Conservation (phyloP, 2,797 vertebrate genomes). For the Argya squamiceps region DNA sequence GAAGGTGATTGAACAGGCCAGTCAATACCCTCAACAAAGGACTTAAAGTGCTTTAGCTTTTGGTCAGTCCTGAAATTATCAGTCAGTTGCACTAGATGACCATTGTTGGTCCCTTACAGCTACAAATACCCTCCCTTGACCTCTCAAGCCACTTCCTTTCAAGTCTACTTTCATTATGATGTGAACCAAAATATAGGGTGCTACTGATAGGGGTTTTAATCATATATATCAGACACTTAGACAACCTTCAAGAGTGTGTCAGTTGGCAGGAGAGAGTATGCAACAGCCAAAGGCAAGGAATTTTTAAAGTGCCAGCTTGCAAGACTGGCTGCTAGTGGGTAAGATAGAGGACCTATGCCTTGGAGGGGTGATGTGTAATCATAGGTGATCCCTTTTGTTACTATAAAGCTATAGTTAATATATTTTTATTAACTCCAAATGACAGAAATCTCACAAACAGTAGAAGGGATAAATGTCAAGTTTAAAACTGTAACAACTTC, state of each 20-base stretch:
- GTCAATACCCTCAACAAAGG: rapidly evolving
- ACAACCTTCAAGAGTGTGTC: not conserved
- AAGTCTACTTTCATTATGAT: not conserved
- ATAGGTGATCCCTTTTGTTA: not conserved
- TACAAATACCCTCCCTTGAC: not conserved
- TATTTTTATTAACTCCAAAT: too few relatives aligned
- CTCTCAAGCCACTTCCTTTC: not conserved
- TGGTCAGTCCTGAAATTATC: not conserved
- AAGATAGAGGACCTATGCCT: not conserved
- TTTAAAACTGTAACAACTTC: not conserved
- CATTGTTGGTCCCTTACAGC: not conserved
- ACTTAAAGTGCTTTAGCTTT: not conserved
- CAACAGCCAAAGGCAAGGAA: not conserved
- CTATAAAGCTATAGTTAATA: too few relatives aligned
- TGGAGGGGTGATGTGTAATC: not conserved
- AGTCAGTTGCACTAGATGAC: not conserved
- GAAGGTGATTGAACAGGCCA: not conserved
- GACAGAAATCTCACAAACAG: not conserved
- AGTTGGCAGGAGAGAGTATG: not conserved
- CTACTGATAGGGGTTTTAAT: not conserved
- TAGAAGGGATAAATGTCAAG: not conserved
- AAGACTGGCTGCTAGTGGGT: not conserved
- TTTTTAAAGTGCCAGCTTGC: not conserved
- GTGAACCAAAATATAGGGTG: not conserved
- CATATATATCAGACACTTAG: not conserved